phyloP scores from a whole-genome alignment of 2,797 vertebrate species.

The Poecilia picta region DNA sequence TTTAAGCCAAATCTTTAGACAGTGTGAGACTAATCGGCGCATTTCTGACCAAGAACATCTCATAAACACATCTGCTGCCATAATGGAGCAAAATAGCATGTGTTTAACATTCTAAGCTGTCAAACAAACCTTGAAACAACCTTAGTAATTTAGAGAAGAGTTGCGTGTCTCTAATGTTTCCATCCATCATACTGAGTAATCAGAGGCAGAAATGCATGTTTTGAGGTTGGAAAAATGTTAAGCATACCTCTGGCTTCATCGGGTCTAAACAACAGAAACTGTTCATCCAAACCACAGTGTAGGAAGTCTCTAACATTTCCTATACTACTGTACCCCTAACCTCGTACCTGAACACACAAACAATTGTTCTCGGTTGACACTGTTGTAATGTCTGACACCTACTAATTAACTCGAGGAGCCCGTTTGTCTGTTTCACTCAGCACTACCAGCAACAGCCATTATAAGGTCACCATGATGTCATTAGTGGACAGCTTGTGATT shows the following conservation, averaged over 20 bases:
- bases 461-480: constrained; percentile 68
- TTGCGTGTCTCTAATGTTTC: background rate
- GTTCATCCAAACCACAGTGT: background rate
- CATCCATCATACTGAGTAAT: background rate
- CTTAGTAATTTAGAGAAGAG: background rate
- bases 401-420: constrained; percentile 55
- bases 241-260: constrained; percentile 1
- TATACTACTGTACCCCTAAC: background rate
- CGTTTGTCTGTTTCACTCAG: constrained; percentile 63
- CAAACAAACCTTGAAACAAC: background rate
- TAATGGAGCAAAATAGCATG: background rate
- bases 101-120: background rate
- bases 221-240: background rate
- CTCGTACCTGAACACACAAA: constrained; percentile 8
- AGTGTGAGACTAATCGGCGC: background rate
- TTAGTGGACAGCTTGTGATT: constrained; percentile 64
- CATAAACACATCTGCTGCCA: background rate
- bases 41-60: too few relatives aligned
- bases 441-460: constrained; percentile 46
- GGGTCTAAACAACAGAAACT: background rate
- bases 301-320: background rate
- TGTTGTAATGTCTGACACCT: constrained; percentile 29
- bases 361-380: constrained; percentile 13
- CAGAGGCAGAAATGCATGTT: background rate
- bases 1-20: background rate